Base-by-base conservation (phyloP, 2,888 invertebrate genomes). In the Acrobasis suavella region DNA sequence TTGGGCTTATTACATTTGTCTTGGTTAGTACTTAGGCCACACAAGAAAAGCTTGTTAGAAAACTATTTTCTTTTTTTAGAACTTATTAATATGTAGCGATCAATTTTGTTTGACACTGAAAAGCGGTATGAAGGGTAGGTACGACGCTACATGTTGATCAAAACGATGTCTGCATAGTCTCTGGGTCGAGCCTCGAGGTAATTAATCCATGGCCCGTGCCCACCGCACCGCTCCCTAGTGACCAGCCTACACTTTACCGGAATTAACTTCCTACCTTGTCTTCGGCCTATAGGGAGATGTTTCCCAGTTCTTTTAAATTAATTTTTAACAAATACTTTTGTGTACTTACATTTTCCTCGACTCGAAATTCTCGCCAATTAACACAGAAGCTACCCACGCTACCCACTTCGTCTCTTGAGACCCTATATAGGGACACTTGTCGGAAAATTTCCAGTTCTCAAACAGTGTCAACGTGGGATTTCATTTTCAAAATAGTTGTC, bases 221-320 rank as follows among this genome's bases (percentile, higher is more conserved):
- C 51, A 22, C 52, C 32, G 7, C 52, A 32, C 32, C 5, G 32
- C 32, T 14, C 52, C 9, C 52, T 32, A 32, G 52, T 12, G 32
- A 9, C 52, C 32, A 14, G 37, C 52, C 52, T 52, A 52, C 52
- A 52, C 52, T 52, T 37, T 37, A 12, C 22, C n/a, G 22, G 14
- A 52, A 52, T 52, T 52, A 52, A 52, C 52, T 52, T 46, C 32
- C 32, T 46, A 12, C 42, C 42, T 42, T 14, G 46, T 46, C 46
- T 46, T 46, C n/a, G 8, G n/a, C 46, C 46, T n/a, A 7, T 46
- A 14, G 46, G 46, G 46, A 46, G 46, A 12, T 14, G 32, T 12
- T 14, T 46, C n/a, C 6, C 12, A 46, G 46, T 14, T 46, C 46
- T 46, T 14, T 32, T 14, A n/a, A 14, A 46, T 46, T 46, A 46